Evolutionary conservation across 2,113 vertebrate species (phyloP).

Genomic region (Brevimyrus niger): DNA sequence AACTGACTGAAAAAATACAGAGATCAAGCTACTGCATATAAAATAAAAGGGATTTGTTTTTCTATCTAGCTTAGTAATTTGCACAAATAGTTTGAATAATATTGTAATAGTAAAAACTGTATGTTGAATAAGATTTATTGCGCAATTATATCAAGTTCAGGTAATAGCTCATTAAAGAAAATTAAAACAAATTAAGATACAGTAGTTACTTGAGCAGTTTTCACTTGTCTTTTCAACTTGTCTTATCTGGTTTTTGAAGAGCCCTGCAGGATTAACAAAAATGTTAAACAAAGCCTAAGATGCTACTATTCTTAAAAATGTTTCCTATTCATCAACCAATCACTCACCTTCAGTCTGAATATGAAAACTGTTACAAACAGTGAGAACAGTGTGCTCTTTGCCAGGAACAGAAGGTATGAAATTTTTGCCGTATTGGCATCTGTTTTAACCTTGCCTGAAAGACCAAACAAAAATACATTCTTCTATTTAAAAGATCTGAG

Average conservation of each 20-base stretch:
- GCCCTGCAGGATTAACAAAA: background rate
- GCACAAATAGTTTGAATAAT: background rate
- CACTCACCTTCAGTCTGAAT: slow-evolving; percentile 9
- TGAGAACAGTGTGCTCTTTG: background rate
- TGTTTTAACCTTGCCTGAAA: background rate
- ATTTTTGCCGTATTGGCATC: background rate
- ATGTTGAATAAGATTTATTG: background rate
- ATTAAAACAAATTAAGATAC: background rate
- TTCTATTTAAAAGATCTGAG: background rate
- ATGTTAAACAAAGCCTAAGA: background rate
- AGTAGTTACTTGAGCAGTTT: background rate
- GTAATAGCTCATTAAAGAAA: background rate
- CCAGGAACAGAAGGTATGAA: slow-evolving; percentile 3
- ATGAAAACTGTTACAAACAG: background rate
- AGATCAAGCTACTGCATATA: background rate
- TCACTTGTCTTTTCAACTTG: background rate
- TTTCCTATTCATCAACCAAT: background rate
- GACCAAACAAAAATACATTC: background rate
- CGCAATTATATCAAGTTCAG: background rate
- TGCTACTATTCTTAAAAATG: background rate
- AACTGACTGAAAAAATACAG: background rate
- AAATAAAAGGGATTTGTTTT: background rate
- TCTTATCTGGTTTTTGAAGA: background rate
- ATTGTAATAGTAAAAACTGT: background rate
- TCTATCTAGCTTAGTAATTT: background rate